Conservation (phyloP, 2,888 invertebrate genomes). For the Terebella lapidaria region DNA sequence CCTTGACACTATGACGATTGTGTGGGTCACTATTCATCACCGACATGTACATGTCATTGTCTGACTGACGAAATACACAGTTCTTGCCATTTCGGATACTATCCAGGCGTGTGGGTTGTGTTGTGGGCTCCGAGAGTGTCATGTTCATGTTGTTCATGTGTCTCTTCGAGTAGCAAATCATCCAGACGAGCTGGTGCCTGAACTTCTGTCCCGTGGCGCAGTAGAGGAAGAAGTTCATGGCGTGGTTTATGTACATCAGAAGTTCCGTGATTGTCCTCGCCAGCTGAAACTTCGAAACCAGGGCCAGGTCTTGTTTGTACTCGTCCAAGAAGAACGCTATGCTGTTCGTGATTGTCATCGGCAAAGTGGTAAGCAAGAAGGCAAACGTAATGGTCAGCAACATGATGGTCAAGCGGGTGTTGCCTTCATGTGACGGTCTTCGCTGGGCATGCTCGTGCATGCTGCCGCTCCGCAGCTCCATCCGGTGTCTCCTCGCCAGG, state of each 20-base stretch:
- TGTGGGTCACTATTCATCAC: too few species aligned
- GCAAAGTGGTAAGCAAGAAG: slow-evolving; percentile 44
- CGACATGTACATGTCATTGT: too few species aligned
- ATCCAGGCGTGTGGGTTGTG: neutral
- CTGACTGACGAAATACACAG: too few species aligned
- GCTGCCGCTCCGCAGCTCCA: slow-evolving; percentile 3
- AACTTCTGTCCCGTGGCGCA: slow-evolving; percentile 30
- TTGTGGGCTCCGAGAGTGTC: neutral
- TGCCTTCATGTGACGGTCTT: slow-evolving; percentile 22
- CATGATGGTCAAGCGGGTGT: slow-evolving; percentile 38
- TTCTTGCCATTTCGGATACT: neutral
- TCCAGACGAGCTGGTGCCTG: slow-evolving; percentile 26
- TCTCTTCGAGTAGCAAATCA: slow-evolving; percentile 22
- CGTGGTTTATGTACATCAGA: slow-evolving; percentile 48
- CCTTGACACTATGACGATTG: too few species aligned
- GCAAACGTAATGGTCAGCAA: slow-evolving; percentile 45
- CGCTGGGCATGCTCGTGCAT: slow-evolving; percentile 16
- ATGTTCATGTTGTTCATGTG: neutral
- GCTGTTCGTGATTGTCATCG: slow-evolving; percentile 40
- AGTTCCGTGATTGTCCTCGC: slow-evolving; percentile 38
- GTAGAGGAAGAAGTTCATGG: slow-evolving; percentile 39
- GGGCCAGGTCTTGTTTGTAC: slow-evolving; percentile 1
- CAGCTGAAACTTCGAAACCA: slow-evolving; percentile 27
- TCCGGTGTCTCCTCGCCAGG: slow-evolving; percentile 21
- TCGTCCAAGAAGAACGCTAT: slow-evolving; percentile 15